Base-by-base conservation (phyloP, 2,113 vertebrate species). In the Elgaria multicarinata region DNA sequence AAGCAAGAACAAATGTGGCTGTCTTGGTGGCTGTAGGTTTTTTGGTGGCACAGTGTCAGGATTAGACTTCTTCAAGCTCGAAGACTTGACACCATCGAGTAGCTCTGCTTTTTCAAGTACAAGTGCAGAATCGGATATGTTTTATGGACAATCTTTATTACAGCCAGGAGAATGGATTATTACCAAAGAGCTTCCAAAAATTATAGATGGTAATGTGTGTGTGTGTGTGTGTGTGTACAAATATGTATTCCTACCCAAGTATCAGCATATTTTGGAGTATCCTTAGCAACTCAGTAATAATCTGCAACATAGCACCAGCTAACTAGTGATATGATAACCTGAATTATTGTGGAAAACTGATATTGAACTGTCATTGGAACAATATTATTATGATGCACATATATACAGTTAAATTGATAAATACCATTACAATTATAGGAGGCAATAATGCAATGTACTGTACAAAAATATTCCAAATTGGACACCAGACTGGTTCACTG, bases 161-260 rank as follows among this genome's bases (percentile, higher is more conserved):
- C 98, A 98, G 66, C 98, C 99, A 28, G 98, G 97, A 89, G 98
- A 99, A 96, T 98, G 98, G 98, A 99, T 99, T 87, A 97, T 98
- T 92, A 98, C 97, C 5, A 99, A 99, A 95, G 99, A 99, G 91
- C 96, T 95, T 1, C 98, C 98, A 36, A 99, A 98, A 95, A 93
- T 96, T 93, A 94, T 97, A 83, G 99, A 99, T 9, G 98, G 99
- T 99, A 97, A 97, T 77, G n/a, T n/a, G 76, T 64, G 33, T 64
- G 69, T 4, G 1, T 62, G 16, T 75, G 1, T 62, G 26, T 58
- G 1, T 86, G n/a, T 72, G 4, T 46, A 24, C 26, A 50, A 64
- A 67, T 42, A 16, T 69, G 14, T 76, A 83, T 91, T 86, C 46
- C 74, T 77, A 75, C 75, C 0, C 0, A 46, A 6, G n/a, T 0